Evolutionary conservation across 1,140 invertebrate species (phyloP), one percentile per base, ranked within the genome.

Genomic region (Idris sp.): DNA sequence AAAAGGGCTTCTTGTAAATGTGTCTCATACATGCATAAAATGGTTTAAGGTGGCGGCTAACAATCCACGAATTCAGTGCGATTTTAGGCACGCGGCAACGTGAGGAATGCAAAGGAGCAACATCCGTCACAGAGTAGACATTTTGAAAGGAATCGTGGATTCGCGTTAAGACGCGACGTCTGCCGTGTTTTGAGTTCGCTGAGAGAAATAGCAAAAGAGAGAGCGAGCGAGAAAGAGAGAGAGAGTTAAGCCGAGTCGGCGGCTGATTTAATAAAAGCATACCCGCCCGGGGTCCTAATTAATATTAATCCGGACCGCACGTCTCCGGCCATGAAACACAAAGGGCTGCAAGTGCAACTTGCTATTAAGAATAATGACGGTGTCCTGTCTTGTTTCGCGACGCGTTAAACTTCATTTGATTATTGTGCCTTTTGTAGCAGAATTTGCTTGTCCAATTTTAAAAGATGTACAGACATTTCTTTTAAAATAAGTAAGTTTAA

Each of bases 341-440:
- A 75, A 69, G 73, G 72, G 64, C 56, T 75, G 51, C 54, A 75
- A 69, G 58, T 75, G 73, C 64, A 74, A 43, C 72, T 30, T 26
- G 44, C 64, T 69, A 74, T 74, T 69, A 74, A 74, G 72, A 69
- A 30, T 68, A 41, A 68, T 64, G 72, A 68, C 38, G 35, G 46
- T 68, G 56, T 62, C 49, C 56, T 74, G 72, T 74, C 64, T 62
- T 68, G 72, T 74, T 74, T 58, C 38, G 46, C 28, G 44, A 46
- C 18, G 18, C 40, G 25, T 18, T 10, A 54, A 61, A 67, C 48
- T 62, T 40, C n/a, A 19, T 19, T 49, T 62, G 62, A 74, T 68
- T 56, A 62, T 68, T 74, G 49, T 36, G 18, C 61, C 19, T 6
- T 61, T 59, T 30, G 18, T 13, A 15, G 11, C 14, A 38, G 49